These are phyloP conservation scores for Sebastes hubbsi DNA, from an alignment of 2,797 vertebrate genomes.

Conservation along the genomic window DNA sequence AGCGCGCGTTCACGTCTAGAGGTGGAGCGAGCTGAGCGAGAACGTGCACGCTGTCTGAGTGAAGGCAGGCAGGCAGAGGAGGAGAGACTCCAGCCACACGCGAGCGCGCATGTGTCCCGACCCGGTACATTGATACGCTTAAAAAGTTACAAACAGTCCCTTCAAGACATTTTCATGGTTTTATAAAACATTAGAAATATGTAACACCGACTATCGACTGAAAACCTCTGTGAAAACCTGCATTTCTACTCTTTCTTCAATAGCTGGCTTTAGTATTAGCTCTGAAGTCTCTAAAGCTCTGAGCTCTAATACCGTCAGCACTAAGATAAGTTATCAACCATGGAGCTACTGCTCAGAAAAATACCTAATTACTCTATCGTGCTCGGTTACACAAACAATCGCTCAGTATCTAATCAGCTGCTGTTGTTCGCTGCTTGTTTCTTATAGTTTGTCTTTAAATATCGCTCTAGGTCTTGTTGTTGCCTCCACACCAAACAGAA, in stretches of 20 bases:
- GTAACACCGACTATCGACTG: not conserved
- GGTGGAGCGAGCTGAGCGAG: no score
- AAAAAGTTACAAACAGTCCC: no score
- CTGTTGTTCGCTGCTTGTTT: not conserved
- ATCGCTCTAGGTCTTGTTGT: not conserved
- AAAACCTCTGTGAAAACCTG: not conserved
- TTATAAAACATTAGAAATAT: not conserved
- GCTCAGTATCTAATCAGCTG: not conserved
- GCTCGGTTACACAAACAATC: not conserved
- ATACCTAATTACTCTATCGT: not conserved
- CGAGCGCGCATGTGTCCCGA: no score
- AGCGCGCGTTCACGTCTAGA: no score
- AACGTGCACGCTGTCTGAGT: no score
- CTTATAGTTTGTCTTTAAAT: not conserved
- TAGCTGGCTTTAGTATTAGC: not conserved
- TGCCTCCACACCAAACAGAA: not conserved
- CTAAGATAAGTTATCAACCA: not conserved
- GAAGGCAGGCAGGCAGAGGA: no score
- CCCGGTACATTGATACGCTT: no score
- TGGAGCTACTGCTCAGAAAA: not conserved
- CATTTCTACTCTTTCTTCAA: not conserved
- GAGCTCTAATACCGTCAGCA: not conserved
- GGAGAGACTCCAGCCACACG: no score
- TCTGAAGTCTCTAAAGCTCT: not conserved
- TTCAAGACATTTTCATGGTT: not conserved